phyloP scores from a whole-genome alignment of 1,140 invertebrate genomes.

The Dreissena rostriformis region DNA sequence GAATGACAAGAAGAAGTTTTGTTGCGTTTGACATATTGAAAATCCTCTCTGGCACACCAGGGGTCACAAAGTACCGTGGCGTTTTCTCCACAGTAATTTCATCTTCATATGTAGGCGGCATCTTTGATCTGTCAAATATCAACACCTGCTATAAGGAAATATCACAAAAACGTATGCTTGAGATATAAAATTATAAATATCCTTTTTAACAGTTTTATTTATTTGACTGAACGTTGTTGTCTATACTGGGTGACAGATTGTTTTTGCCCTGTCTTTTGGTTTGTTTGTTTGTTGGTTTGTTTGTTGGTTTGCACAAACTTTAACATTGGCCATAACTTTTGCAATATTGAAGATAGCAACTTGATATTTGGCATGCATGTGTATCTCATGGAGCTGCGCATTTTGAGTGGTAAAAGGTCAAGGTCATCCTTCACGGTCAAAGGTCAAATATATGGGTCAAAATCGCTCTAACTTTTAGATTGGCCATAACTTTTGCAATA shows the following conservation, averaged over 20 bases:
- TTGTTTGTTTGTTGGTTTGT: neutral
- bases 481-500: too few species aligned
- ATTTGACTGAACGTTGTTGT: neutral
- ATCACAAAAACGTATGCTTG: neutral
- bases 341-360: too few species aligned
- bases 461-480: too few species aligned
- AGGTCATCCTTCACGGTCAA: too few species aligned
- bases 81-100: conserved; percentile 97
- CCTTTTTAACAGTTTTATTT: neutral
- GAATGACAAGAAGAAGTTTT: conserved; percentile 92
- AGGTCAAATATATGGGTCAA: too few species aligned
- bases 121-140: conserved; percentile 81
- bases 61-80: conserved; percentile 94
- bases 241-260: neutral
- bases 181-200: neutral
- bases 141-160: neutral
- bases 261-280: neutral
- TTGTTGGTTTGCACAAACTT: neutral
- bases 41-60: conserved; percentile 90
- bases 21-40: conserved; percentile 92
- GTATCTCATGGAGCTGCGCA: too few species aligned
- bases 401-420: too few species aligned
- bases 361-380: too few species aligned
- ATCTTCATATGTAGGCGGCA: conserved; percentile 91
- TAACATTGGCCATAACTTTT: too few species aligned